Base-by-base conservation (phyloP, 2,888 invertebrate species). In the Synergus umbraculus region DNA sequence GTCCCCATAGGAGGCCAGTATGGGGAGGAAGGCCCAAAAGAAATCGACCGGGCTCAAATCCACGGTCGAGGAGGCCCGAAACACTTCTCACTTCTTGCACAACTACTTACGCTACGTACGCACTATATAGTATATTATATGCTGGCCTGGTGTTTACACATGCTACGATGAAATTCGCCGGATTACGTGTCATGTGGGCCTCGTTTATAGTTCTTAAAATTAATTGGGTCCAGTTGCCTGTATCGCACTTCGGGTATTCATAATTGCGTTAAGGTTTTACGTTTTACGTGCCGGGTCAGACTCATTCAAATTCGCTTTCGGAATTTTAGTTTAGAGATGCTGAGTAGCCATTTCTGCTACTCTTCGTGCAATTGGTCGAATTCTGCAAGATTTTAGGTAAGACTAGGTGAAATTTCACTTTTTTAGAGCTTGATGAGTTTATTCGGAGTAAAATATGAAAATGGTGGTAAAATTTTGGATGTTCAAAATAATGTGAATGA, bases 21-120 rank as follows among this genome's bases (percentile, higher is more conserved):
- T 64, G 58, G 80, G 66, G 77, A 67, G 80, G 76, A 82, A 77
- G 79, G 81, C 77, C 67, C 78, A 78, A 83, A 80, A 81, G 83
- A 79, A 83, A 83, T 84, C 79, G 79, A 66, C 77, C 73, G 78
- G 69, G 37, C 64, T 37, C 65, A 63, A 63, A 60, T 63, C 76
- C 78, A 65, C 80, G 46, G 76, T 83, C 79, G 79, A 82, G 78
- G 63, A 82, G 78, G 77, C 66, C 79, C 76, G 44, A 54, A 43
- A 67, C 37, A 29, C 76, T 67, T 43, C 77, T 78, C 73, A 76
- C n/a, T 76, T 63, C 49, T 82, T 81, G 80, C 82, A 78, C 78
- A 82, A 81, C 65, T 73, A 29, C 41, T 46, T 54, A 64, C 65
- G 78, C 67, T 77, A 77, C 49, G 18, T 69, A 54, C 77, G 64